Conservation (phyloP, 2,113 vertebrate genomes). For the Rhipidura dahli region DNA sequence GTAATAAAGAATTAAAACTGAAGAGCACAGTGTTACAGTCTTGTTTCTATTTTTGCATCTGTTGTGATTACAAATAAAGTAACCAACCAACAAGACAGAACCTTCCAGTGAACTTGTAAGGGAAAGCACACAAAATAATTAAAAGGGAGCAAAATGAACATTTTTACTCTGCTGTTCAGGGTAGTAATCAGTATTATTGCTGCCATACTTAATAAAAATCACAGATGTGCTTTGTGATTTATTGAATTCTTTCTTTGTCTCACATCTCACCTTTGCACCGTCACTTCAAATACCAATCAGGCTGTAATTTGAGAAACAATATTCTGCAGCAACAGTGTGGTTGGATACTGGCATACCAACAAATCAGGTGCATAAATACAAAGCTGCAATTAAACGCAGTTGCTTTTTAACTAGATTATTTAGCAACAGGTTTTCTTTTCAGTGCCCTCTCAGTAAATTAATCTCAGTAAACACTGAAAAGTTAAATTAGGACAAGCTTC, state of each 20-base stretch:
- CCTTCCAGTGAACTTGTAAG: constrained; percentile 67
- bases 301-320: constrained; percentile 71
- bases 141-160: constrained; percentile 68
- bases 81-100: constrained; percentile 68
- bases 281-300: constrained; percentile 72
- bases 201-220: constrained; percentile 76
- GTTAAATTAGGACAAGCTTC: constrained; percentile 13
- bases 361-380: constrained; percentile 46
- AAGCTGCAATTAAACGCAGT: constrained; percentile 63
- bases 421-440: constrained; percentile 67
- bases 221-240: constrained; percentile 54
- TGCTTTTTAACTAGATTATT: constrained; percentile 52
- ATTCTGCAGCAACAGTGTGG: constrained; percentile 47
- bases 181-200: constrained; percentile 70
- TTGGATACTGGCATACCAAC: constrained; percentile 46
- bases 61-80: constrained; percentile 73
- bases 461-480: constrained; percentile 15
- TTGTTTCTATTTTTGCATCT: constrained; percentile 68
- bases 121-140: constrained; percentile 73
- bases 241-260: constrained; percentile 75
- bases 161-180: constrained; percentile 44
- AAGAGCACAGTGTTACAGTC: constrained; percentile 63
- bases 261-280: constrained; percentile 71
- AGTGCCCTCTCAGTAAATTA: constrained; percentile 33
- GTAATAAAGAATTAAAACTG: constrained; percentile 81